Percentiles rank a stretch among this genome's conserved stretches.
Conservation (phyloP, 2,888 invertebrate genomes). For the Tineola bisselliella region DNA sequence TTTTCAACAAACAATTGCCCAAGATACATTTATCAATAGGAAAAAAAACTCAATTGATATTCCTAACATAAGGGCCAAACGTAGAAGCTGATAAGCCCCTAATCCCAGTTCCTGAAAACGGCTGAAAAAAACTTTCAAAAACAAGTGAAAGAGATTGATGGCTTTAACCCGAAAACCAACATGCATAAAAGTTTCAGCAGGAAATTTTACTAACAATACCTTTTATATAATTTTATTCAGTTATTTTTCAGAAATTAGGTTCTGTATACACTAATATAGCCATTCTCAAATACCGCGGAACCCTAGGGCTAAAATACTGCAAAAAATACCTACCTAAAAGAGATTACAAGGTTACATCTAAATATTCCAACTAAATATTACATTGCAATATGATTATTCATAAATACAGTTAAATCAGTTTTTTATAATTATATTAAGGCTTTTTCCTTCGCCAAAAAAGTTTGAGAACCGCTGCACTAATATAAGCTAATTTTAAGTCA, state of each 20-base stretch:
- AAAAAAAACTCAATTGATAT: slow-evolving; percentile 8
- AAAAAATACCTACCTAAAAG: too few species aligned
- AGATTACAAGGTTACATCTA: too few species aligned
- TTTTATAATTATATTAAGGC: too few species aligned
- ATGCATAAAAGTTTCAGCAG: neutral
- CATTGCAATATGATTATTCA: too few species aligned
- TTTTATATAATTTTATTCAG: neutral
- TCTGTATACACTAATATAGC: neutral
- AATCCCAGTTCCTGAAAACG: neutral
- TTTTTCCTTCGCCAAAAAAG: too few species aligned
- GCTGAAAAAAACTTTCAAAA: slow-evolving; percentile 5
- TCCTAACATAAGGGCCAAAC: neutral
- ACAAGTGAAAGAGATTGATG: slow-evolving; percentile 8
- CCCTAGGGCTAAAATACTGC: too few species aligned
- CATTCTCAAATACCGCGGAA: too few species aligned
- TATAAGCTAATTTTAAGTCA: too few species aligned
- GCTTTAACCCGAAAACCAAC: slow-evolving; percentile 2
- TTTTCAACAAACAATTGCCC: neutral
- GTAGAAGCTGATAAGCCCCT: slow-evolving; percentile 4
- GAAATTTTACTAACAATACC: neutral
- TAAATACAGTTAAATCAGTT: too few species aligned
- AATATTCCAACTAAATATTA: too few species aligned
- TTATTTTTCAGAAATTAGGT: neutral
- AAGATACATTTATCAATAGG: slow-evolving; percentile 4
- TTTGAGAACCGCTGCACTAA: too few species aligned